A percentile compares a stretch with the other conserved stretches of the same genome.
Conservation (phyloP, 2,113 vertebrate genomes). For the Lepus americanus region DNA sequence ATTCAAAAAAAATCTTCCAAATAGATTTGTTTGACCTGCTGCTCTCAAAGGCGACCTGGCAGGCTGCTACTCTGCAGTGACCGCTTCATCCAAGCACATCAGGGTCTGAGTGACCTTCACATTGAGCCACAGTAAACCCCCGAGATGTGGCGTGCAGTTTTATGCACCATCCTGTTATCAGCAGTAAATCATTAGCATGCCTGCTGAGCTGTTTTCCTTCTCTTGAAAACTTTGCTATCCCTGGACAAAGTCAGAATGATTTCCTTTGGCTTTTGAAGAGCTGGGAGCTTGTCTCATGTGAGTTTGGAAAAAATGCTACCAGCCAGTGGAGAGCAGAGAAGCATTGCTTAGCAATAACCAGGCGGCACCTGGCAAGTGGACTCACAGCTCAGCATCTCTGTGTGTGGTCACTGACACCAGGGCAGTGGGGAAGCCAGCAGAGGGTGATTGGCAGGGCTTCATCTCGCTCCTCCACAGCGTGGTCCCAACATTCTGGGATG, state of each 20-base stretch:
- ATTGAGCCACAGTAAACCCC: neutral
- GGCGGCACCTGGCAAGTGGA: neutral
- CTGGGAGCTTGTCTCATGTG: neutral
- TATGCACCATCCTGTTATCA: conserved; percentile 13
- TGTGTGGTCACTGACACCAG: neutral
- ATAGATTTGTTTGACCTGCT: neutral
- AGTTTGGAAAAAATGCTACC: neutral
- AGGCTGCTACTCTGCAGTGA: neutral
- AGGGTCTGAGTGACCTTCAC: conserved; percentile 5
- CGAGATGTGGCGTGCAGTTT: neutral
- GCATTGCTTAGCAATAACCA: neutral
- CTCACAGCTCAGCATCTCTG: neutral
- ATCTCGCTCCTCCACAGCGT: neutral
- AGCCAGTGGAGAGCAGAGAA: neutral
- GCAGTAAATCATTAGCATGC: conserved; percentile 41
- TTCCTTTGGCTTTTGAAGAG: conserved; percentile 59
- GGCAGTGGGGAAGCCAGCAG: neutral
- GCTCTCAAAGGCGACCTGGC: neutral
- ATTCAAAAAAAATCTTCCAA: neutral
- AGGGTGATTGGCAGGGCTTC: neutral
- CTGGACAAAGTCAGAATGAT: conserved; percentile 1
- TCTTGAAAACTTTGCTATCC: neutral
- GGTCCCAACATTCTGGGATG: neutral
- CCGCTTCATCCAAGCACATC: neutral
- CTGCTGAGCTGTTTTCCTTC: neutral